These are phyloP conservation scores for Melopsittacus undulatus DNA, from an alignment of 2,797 vertebrate species.

Conservation along the genomic window DNA sequence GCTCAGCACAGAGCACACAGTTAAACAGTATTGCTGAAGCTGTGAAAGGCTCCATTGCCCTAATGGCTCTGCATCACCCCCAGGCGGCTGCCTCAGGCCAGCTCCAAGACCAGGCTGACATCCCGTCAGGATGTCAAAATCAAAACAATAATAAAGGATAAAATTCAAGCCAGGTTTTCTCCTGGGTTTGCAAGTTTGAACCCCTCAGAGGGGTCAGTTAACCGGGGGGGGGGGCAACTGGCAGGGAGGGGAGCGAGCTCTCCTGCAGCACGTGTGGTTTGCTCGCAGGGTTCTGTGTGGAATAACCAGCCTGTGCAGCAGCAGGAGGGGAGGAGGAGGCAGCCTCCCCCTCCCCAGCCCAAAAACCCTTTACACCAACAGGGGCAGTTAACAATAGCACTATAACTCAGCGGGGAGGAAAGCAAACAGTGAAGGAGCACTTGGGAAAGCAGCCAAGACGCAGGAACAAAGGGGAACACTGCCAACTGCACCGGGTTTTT, in stretches of 20 bases:
- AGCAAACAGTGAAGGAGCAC: not conserved
- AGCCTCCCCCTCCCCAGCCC: not conserved
- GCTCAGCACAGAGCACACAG: not conserved
- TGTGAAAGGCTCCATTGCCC: not conserved
- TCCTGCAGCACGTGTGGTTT: not conserved
- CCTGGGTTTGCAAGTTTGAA: not conserved
- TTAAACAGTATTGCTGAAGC: not conserved
- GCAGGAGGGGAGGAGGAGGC: not conserved
- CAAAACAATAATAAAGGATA: not conserved
- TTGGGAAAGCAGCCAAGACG: not conserved
- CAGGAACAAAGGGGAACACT: not conserved
- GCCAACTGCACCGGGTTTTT: not conserved
- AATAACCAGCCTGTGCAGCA: not conserved
- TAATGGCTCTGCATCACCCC: not conserved
- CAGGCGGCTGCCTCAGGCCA: not conserved
- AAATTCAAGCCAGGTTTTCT: not conserved
- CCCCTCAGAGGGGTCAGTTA: not conserved
- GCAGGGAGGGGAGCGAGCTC: not conserved
- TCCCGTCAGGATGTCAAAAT: not conserved
- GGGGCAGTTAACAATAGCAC: not conserved
- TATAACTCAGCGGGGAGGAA: not conserved
- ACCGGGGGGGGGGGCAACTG: not conserved
- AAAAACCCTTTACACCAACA: not conserved
- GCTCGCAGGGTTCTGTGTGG: not conserved
- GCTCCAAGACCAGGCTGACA: not conserved